Base-by-base conservation (phyloP, 1,140 invertebrate species). In the Thalassaphorura encarpata region DNA sequence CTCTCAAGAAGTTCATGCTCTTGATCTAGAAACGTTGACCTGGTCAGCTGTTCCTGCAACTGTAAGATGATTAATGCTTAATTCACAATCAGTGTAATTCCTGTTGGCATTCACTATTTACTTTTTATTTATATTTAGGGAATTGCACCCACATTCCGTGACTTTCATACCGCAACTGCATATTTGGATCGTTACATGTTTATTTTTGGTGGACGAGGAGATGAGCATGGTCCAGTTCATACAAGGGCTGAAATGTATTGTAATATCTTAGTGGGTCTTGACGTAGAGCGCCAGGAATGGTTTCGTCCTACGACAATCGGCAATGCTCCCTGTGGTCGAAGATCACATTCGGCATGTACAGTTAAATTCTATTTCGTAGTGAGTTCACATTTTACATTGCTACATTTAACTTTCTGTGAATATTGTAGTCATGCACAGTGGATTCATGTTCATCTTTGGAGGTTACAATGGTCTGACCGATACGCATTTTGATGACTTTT, bases 271-370 rank as follows among this genome's bases (percentile, higher is more conserved):
- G 80, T 82, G 66, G 85, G 81, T 67, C 77, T 92, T 55, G 83
- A 93, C 70, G 79, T 85, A 42, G 67, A 71, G 41, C 79, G 76
- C 16, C 76, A 78, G 45, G 77, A 72, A 41, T 93, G 89, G 89
- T 69, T 77, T 24, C 72, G 73, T n/a, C 75, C 81, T 36, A 66
- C 71, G 8, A 74, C 77, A 6, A 72, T 67, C 15, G 81, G 81
- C 16, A 72, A 75, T 23, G 72, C 77, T 61, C 79, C 67, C 24
- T 71, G 77, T 54, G 88, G 88, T 42, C 72, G 90, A 60, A 74
- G 90, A 29, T 90, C 87, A 69, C 89, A 93, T 75, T 90, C 89
- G 62, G 84, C 88, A 62, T 90, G 85, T 89, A 75, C 78, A 80
- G 16, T 50, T 47, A 27, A 15, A 11, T 52, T 51, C 21, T 11